Evolutionary conservation across 2,888 invertebrate genomes (phyloP).

Genomic region (Tortricodes alternella): DNA sequence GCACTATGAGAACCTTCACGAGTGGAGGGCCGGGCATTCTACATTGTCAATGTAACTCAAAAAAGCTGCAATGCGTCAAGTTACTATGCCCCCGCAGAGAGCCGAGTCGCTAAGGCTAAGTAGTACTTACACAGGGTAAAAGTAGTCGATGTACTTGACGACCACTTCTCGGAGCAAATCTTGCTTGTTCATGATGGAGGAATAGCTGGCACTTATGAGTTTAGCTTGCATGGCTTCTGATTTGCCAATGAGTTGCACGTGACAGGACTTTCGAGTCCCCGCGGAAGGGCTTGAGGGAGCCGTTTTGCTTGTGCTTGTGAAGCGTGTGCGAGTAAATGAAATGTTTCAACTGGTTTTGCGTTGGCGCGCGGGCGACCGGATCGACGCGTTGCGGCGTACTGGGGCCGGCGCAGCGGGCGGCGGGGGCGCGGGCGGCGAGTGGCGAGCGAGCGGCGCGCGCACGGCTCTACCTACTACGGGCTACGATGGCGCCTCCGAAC

Average conservation of each 20-base stretch:
- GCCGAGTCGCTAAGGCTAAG: slow-evolving; percentile 42
- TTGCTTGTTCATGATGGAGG: slow-evolving; percentile 85
- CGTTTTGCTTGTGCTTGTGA: slow-evolving; percentile 57
- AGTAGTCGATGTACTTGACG: slow-evolving; percentile 88
- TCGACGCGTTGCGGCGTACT: slow-evolving; percentile 81
- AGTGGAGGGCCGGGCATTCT: slow-evolving; percentile 19
- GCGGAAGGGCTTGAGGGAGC: slow-evolving; percentile 59
- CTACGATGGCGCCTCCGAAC: slow-evolving; percentile 75
- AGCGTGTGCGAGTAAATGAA: slow-evolving; percentile 59
- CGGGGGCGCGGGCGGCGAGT: slow-evolving; percentile 59
- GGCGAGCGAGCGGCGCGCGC: slow-evolving; percentile 77
- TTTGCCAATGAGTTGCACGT: slow-evolving; percentile 54
- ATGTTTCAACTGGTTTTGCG: slow-evolving; percentile 49
- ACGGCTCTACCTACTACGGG: slow-evolving; percentile 72
- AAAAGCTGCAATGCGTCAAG: slow-evolving; percentile 64
- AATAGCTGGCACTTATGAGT: slow-evolving; percentile 84
- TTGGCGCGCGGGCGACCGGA: slow-evolving; percentile 69
- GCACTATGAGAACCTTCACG: slow-evolving; percentile 64
- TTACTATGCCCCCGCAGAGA: slow-evolving; percentile 36
- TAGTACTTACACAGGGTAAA: slow-evolving; percentile 88
- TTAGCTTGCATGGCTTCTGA: slow-evolving; percentile 81
- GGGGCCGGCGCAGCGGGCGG: slow-evolving; percentile 64
- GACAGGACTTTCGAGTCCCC: slow-evolving; percentile 65
- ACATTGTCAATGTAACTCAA: slow-evolving; percentile 21
- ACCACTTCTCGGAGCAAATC: slow-evolving; percentile 87